A percentile compares a stretch with the other conserved stretches of the same genome.
Conservation (phyloP, 2,888 invertebrate species). For the Nesidiocoris tenuis region DNA sequence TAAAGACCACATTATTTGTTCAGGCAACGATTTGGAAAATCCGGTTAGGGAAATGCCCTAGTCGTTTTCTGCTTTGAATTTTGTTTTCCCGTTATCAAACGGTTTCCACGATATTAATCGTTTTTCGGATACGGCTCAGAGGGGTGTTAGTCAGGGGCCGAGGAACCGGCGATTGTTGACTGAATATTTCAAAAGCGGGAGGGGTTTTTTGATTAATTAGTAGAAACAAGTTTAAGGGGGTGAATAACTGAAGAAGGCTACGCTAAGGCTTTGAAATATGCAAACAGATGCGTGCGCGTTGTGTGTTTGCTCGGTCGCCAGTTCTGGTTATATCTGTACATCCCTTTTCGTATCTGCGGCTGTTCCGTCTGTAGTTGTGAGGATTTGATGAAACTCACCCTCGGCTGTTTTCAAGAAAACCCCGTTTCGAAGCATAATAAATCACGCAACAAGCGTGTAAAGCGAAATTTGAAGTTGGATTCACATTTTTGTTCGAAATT, state of each 20-base stretch:
- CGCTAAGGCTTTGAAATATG: slow-evolving; percentile 36
- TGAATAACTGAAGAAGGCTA: slow-evolving; percentile 33
- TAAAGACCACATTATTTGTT: too few relatives aligned
- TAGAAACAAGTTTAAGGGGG: slow-evolving; percentile 35
- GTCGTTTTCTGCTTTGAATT: neutral
- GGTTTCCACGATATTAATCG: neutral
- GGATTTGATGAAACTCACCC: slow-evolving; percentile 33
- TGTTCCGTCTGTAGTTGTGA: neutral
- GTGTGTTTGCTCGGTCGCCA: neutral
- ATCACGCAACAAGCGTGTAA: too few relatives aligned
- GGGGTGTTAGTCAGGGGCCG: neutral
- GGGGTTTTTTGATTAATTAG: slow-evolving; percentile 31
- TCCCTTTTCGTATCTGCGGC: neutral
- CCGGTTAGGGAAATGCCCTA: neutral
- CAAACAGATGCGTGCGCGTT: slow-evolving; percentile 36
- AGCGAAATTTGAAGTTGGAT: too few relatives aligned
- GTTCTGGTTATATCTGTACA: neutral
- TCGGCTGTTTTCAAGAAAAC: too few relatives aligned
- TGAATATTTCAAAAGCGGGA: slow-evolving; percentile 31
- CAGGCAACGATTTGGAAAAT: neutral
- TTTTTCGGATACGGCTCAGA: neutral
- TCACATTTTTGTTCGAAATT: too few relatives aligned
- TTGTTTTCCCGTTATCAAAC: neutral
- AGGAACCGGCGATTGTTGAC: slow-evolving; percentile 28
- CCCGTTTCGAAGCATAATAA: too few relatives aligned